These are phyloP conservation scores for Tamias sibiricus DNA, from an alignment of 2,113 vertebrate species.

Conservation along the genomic window DNA sequence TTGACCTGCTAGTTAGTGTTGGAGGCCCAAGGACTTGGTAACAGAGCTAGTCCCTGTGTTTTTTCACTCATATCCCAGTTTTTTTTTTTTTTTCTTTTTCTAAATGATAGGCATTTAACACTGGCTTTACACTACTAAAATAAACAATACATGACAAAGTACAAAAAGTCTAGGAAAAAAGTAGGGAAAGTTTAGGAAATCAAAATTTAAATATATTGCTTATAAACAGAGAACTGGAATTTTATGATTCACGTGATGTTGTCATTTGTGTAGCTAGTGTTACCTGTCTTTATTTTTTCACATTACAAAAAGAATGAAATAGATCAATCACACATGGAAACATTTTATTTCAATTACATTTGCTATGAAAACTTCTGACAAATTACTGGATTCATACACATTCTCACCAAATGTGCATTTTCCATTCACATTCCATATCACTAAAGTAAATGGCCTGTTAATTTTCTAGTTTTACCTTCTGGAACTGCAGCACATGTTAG, in stretches of 20 bases:
- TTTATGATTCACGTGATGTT: not conserved
- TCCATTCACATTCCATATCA: not conserved
- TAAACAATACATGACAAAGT: not conserved
- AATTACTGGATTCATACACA: not conserved
- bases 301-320: conserved; percentile 45
- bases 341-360: conserved; percentile 62
- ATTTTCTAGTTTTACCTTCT: not conserved
- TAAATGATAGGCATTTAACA: not conserved
- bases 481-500: conserved; percentile 1
- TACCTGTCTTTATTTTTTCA: conserved; percentile 34
- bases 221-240: conserved; percentile 4
- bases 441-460: not conserved
- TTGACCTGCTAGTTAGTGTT: not conserved
- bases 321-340: conserved; percentile 46
- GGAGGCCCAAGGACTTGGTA: not conserved
- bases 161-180: not conserved
- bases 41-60: not conserved
- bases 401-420: conserved; percentile 7
- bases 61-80: not conserved
- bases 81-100: not conserved
- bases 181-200: not conserved
- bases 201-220: not conserved
- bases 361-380: conserved; percentile 41
- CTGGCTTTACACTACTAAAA: not conserved
- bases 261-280: not conserved